Base-by-base conservation (phyloP, 2,888 invertebrate genomes). In the Dolichomitus sp. region DNA sequence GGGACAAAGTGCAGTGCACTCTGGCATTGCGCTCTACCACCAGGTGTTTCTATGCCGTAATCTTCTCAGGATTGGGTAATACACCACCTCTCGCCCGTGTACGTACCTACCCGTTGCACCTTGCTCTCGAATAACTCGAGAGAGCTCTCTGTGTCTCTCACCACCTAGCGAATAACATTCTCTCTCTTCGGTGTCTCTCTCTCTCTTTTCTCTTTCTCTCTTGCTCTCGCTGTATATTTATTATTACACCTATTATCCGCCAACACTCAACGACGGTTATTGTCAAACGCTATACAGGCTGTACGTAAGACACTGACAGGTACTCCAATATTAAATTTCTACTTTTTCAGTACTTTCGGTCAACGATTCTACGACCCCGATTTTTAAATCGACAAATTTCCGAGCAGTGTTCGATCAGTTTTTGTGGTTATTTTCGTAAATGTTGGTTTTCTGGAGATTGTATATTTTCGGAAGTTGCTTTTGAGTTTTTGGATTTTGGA, bases 1-100 rank as follows among this genome's bases (percentile, higher is more conserved):
- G 93, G 93, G 93, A 93, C 93, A 93, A 93, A 93, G 93, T 93
- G 93, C 93, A 93, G 90, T 93, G 93, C 91, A 93, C 93, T 93
- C 93, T 93, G 92, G 93, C 92, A 92, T 92, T 93, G 92, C 93
- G 92, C 90, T 93, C 91, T 86, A 83, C 87, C 91, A 90, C 92
- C 92, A 93, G 93, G 92, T 93, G 92, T 93, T 92, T 93, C 91
- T 91, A 90, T 93, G 92, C 91, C 90, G 92, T 93, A 92, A 92
- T 93, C 89, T 92, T 92, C 92, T 88, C 91, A 91, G 90, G 89
- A 92, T 93, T 93, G 92, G 90, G 91, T 92, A 93, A 93, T 91
- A 89, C 85, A 81, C 87, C 87, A 76, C 77, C 80, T 80, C 80
- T 83, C 84, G 66, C 76, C 74, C 76, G 80, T 81, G 76, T 83